Evolutionary conservation across 1,140 invertebrate genomes (phyloP).

Genomic region (Pygmarrhopalites habei): DNA sequence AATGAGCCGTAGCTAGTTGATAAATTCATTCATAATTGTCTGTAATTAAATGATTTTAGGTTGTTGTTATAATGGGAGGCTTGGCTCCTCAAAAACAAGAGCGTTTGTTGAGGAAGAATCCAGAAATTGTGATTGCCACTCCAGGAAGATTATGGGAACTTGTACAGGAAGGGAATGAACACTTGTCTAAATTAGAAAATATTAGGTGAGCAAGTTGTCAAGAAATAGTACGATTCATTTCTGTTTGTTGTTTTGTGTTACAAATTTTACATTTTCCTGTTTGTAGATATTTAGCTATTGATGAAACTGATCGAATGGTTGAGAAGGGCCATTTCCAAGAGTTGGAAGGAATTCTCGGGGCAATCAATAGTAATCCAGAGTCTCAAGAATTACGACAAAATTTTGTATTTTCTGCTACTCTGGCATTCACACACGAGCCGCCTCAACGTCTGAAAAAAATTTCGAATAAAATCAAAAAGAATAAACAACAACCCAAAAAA

Average conservation of each 20-base stretch:
- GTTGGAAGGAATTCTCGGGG: conserved; percentile 69
- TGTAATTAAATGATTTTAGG: conserved; percentile 43
- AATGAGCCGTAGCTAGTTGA: background rate
- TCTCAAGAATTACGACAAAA: conserved; percentile 64
- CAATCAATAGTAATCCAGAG: conserved; percentile 63
- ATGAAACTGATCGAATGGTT: conserved; percentile 98
- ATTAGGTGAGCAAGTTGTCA: no score
- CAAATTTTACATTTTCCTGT: no score
- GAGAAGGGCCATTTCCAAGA: conserved; percentile 96
- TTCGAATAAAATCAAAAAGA: conserved; percentile 51
- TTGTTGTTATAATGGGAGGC: conserved; percentile 80
- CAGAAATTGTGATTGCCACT: conserved; percentile 92
- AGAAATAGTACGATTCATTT: no score
- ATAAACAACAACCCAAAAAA: conserved; percentile 61
- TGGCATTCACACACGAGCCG: conserved; percentile 79
- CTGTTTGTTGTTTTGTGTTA: no score
- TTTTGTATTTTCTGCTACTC: conserved; percentile 95
- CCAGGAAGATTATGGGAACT: conserved; percentile 94
- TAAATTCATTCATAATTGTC: background rate
- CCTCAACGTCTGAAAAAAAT: conserved; percentile 66
- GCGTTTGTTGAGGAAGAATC: conserved; percentile 64
- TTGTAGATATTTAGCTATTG: conserved; percentile 83
- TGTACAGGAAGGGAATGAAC: conserved; percentile 65
- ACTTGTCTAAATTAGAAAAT: no score
- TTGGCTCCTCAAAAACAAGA: conserved; percentile 86